A percentile compares a stretch with the other conserved stretches of the same genome.
Evolutionary conservation across 2,113 vertebrate genomes (phyloP).

Genomic region (Pungitius pungitius): DNA sequence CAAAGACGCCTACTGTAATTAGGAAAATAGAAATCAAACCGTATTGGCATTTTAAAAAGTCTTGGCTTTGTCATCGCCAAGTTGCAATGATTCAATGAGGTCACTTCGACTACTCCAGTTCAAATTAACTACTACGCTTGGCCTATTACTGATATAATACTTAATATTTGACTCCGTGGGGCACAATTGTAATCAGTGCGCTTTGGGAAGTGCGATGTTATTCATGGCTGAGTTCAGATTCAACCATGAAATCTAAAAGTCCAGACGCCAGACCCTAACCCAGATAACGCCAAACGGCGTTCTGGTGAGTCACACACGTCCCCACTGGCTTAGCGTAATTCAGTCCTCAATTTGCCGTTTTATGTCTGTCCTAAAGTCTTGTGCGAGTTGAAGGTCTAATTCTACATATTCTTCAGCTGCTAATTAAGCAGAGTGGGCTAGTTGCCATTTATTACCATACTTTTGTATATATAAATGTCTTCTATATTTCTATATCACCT

Average conservation of each 20-base stretch:
- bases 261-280: constrained; percentile 69
- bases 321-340: constrained; percentile 1
- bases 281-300: constrained; percentile 41
- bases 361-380: constrained; percentile 9
- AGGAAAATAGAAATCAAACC: background rate
- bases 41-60: background rate
- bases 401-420: constrained; percentile 37
- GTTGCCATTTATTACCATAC: constrained; percentile 36
- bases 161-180: background rate
- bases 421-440: constrained; percentile 25
- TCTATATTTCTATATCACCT: too few species aligned
- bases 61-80: background rate
- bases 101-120: background rate
- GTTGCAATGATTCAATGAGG: constrained; percentile 1
- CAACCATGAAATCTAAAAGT: constrained; percentile 74
- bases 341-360: background rate
- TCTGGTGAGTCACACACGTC: constrained; percentile 32
- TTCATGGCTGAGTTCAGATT: constrained; percentile 72
- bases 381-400: constrained; percentile 25
- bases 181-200: background rate
- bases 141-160: background rate
- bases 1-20: background rate
- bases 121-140: background rate
- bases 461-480: too few species aligned
- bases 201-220: constrained; percentile 26